Evolutionary conservation across 2,888 invertebrate species (phyloP).

Genomic region (Stenichneumon culpator): DNA sequence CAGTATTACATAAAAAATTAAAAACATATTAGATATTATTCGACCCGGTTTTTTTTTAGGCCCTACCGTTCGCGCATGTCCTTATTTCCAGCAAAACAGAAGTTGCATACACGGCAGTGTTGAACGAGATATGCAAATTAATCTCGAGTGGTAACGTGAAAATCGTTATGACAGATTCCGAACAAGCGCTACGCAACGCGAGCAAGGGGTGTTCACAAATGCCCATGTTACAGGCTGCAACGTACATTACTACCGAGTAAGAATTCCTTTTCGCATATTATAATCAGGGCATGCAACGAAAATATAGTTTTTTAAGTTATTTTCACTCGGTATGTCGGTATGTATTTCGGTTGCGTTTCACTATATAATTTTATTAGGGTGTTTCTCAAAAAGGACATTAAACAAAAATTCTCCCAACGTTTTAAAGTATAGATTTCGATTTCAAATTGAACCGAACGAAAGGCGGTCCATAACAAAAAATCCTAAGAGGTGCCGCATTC

Average conservation of each 20-base stretch:
- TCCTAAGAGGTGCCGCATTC: too few relatives aligned
- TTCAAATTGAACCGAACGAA: too few relatives aligned
- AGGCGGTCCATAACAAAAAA: too few relatives aligned
- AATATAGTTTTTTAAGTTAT: not conserved
- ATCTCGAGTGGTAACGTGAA: not conserved
- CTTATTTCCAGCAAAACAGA: constrained; percentile 18
- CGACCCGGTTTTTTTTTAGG: constrained; percentile 8
- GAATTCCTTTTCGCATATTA: not conserved
- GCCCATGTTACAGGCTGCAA: constrained; percentile 35
- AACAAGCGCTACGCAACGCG: constrained; percentile 24
- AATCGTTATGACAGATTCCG: constrained; percentile 32
- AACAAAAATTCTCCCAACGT: too few relatives aligned
- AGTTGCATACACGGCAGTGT: constrained; percentile 14
- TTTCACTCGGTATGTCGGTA: not conserved
- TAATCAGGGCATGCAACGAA: not conserved
- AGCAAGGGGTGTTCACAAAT: not conserved
- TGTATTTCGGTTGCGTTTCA: not conserved
- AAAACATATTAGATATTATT: constrained; percentile 12
- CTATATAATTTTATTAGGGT: not conserved
- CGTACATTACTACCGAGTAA: constrained; percentile 26
- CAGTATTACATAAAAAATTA: not conserved
- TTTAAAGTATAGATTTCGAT: too few relatives aligned
- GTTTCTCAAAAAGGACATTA: too few relatives aligned
- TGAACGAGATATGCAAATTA: not conserved
- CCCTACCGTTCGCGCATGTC: constrained; percentile 32